Evolutionary conservation across 2,888 invertebrate species (phyloP), one percentile per base, ranked within the genome.

Genomic region (Unio delphinus): DNA sequence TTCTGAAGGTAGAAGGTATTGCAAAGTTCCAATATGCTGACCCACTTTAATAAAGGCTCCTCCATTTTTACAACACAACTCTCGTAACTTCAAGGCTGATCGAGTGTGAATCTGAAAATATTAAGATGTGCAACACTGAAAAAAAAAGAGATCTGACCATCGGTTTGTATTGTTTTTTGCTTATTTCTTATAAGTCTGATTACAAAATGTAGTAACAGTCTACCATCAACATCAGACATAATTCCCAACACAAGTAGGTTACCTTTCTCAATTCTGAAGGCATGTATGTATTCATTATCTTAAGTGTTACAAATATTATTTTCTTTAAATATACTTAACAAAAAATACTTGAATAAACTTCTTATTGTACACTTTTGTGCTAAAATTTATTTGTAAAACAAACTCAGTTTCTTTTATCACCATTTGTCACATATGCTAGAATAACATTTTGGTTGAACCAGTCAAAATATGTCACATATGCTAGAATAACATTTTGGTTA

Each of bases 41-140:
- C 99, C 91, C 73, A 97, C 95, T 93, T 99, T 99, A 70, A 99
- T 97, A 89, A 97, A 99, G 68, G 96, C 97, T 56, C 99, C 99
- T 90, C 95, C 96, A 91, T 99, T 99, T 62, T 93, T 92, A 90
- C 94, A 95, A 86, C 98, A 98, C 80, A 99, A 91, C 68, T 95
- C 92, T 63, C 98, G 91, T 67, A 99, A 91, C 89, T 94, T 94
- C 84, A 95, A 92, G 26, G 99, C 98, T 74, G 96, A 95, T 83
- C 95, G 93, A 88, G 92, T 92, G 90, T 99, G 98, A 63, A 95
- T 66, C 91, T 92, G 74, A 45, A 82, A 57, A 61, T 20, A 34
- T 11, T 63, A 55, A 45, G 54, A 45, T 45, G 3, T 15, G 15
- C 15, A 15, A 15, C 45, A 45, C 30, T 56, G 5, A 57, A 7